A percentile compares a stretch with the other conserved stretches of the same genome.
phyloP scores from a whole-genome alignment of 2,888 invertebrate species.

The Dolomedes plantarius region DNA sequence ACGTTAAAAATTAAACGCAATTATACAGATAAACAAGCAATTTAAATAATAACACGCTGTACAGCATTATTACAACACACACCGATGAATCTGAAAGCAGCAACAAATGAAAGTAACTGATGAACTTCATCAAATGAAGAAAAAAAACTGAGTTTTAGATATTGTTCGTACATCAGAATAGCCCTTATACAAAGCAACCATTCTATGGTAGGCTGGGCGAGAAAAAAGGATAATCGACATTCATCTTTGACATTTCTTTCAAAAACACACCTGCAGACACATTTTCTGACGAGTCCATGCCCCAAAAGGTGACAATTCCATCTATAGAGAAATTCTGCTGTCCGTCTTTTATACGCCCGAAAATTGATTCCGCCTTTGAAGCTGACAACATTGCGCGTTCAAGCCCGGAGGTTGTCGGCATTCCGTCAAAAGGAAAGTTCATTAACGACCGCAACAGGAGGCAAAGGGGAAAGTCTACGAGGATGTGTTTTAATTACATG shows the following conservation, averaged over 20 bases:
- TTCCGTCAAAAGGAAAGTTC: constrained; percentile 48
- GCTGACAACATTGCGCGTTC: background rate
- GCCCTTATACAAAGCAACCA: no score
- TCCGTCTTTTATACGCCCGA: background rate
- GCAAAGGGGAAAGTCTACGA: constrained; percentile 17
- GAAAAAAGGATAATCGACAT: background rate
- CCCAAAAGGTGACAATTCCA: background rate
- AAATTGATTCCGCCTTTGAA: constrained; percentile 19
- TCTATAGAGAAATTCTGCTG: background rate
- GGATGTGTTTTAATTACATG: constrained; percentile 46
- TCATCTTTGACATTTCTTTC: constrained; percentile 1
- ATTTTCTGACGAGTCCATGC: background rate
- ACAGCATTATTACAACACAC: no score
- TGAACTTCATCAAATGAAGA: no score
- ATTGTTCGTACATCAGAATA: no score
- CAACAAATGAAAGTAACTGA: no score
- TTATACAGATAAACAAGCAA: no score
- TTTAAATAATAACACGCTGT: no score
- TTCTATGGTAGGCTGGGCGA: no score
- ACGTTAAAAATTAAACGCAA: no score
- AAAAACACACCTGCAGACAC: background rate
- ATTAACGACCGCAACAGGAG: constrained; percentile 63
- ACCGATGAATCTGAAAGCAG: no score
- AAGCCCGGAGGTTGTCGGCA: constrained; percentile 23
- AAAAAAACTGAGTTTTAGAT: no score